A percentile compares a stretch with the other conserved stretches of the same genome.
Conservation (phyloP, 2,113 vertebrate genomes). For the Australoheros scitulus region DNA sequence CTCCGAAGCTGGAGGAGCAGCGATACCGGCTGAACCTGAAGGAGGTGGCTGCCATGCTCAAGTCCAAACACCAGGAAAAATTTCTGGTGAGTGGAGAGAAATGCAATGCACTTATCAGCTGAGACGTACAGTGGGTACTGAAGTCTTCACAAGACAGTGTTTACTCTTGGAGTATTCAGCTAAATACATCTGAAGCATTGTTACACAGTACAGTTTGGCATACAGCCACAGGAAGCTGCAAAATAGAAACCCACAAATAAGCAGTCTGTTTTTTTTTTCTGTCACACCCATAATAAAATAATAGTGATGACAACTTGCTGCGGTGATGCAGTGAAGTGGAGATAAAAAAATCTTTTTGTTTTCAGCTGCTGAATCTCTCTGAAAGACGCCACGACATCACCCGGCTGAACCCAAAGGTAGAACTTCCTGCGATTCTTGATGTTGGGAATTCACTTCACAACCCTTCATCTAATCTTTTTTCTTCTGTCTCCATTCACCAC, state of each 20-base stretch:
- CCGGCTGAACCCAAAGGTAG: slow-evolving; percentile 88
- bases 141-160: not conserved
- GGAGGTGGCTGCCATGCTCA: slow-evolving; percentile 90
- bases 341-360: not conserved
- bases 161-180: not conserved
- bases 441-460: not conserved
- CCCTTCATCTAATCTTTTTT: not conserved
- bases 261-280: slow-evolving; percentile 24
- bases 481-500: not conserved
- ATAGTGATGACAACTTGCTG: not conserved
- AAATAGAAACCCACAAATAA: slow-evolving; percentile 25
- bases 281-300: slow-evolving; percentile 21
- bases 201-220: slow-evolving; percentile 22
- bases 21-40: slow-evolving; percentile 87
- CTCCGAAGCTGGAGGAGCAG: slow-evolving; percentile 87
- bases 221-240: not conserved
- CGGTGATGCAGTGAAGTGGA: not conserved
- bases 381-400: slow-evolving; percentile 88
- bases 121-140: not conserved
- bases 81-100: slow-evolving; percentile 83
- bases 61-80: slow-evolving; percentile 91
- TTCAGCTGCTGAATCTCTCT: slow-evolving; percentile 91
- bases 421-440: not conserved
- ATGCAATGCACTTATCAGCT: not conserved
- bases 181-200: slow-evolving; percentile 14